Percentiles rank a stretch among this genome's conserved stretches.
phyloP scores from a whole-genome alignment of 2,797 vertebrate genomes.

The Phrynocephalus forsythii region DNA sequence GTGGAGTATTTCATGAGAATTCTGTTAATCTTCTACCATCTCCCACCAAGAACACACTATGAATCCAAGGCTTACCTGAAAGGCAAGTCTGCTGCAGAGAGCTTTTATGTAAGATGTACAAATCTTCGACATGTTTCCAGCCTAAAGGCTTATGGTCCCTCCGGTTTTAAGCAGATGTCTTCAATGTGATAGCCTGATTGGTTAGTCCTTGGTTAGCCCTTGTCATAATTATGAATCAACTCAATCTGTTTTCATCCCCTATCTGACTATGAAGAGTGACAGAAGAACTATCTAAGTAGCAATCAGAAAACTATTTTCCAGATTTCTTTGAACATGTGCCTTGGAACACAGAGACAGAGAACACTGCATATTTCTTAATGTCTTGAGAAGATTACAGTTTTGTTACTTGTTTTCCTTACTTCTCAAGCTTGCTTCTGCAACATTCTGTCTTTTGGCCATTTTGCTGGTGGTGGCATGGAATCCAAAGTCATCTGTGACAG shows the following conservation, averaged over 20 bases:
- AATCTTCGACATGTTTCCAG: not conserved
- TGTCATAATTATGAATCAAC: too few species aligned
- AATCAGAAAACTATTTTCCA: too few species aligned
- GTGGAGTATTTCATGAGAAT: not conserved
- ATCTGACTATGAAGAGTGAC: not conserved
- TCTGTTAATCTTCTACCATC: not conserved
- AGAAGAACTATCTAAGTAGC: too few species aligned
- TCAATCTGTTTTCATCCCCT: too few species aligned
- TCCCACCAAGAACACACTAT: not conserved
- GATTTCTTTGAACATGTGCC: too few species aligned
- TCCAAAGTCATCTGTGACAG: not conserved
- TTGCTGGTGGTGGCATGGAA: not conserved
- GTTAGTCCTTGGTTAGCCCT: not conserved
- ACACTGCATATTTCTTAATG: not conserved
- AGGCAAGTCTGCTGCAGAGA: not conserved
- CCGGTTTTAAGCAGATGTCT: not conserved
- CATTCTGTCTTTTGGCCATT: not conserved
- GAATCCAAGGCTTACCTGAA: not conserved
- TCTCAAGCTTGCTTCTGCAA: not conserved
- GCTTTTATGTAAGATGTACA: not conserved
- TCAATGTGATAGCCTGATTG: not conserved
- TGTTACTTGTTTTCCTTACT: not conserved
- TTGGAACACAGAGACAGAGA: not conserved
- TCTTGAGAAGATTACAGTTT: not conserved
- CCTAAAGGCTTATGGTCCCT: not conserved